Evolutionary conservation across 2,113 vertebrate genomes (phyloP), one percentile per base, ranked within the genome.

Genomic region (Zapornia atra): DNA sequence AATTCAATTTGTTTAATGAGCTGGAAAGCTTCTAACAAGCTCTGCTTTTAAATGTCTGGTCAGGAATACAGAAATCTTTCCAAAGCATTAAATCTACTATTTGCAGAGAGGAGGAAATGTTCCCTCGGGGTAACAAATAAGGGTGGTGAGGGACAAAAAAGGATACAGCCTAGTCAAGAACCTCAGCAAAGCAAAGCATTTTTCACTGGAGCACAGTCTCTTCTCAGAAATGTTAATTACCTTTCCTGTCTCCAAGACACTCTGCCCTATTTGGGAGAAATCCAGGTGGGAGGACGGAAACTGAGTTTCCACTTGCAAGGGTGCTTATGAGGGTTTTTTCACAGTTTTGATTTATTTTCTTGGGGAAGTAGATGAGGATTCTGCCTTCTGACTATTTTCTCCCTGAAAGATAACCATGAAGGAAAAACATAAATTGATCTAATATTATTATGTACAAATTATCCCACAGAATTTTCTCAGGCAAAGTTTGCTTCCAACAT

Each of bases 1-100:
- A 89, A 94, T 94, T 95, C 33, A 82, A 66, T 95, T 91, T 86
- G n/a, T 46, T 93, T 91, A 96, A 97, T 33, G 91, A 95, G 64
- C 64, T 95, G 69, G 88, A 94, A 95, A 93, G 76, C 80, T 60
- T 83, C 77, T 96, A 82, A 95, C 60, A 78, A 94, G 63, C 14
- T 29, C 51, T 75, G 86, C 29, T 81, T 94, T 91, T 86, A 86
- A 91, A 87, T 0, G n/a, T 63, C 83, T 91, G 82, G 60, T 79
- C 53, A 64, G 64, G 76, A 90, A 79, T 29, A 92, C 16, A 76
- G 68, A 71, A 84, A 69, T 61, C 77, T 86, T 92, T 60, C 56
- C 53, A 79, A 88, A 78, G 61, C 60, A 76, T 57, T 82, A 92
- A 88, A 75, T 80, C 57, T 81, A 24, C 82, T 83, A 31, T 38